Conservation (phyloP, 2,888 invertebrate genomes). For the Eremobia ochroleuca region DNA sequence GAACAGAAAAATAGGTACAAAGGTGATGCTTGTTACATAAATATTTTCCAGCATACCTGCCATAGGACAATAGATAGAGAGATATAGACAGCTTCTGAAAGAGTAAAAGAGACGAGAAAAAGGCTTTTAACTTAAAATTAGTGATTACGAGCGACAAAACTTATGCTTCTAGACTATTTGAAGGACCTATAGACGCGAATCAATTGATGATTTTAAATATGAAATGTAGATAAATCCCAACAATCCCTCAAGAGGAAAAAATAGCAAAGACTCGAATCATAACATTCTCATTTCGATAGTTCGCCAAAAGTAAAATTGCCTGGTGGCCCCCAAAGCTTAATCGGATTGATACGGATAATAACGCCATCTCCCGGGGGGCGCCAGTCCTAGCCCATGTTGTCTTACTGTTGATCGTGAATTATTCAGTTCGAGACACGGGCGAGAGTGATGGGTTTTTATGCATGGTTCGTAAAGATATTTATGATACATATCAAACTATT, state of each 20-base stretch:
- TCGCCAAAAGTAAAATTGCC: conserved; percentile 60
- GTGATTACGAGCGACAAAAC: not conserved
- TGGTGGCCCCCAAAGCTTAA: conserved; percentile 57
- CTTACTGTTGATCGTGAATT: conserved; percentile 55
- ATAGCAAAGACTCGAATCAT: conserved; percentile 36
- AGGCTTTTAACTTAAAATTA: not conserved
- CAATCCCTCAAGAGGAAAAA: not conserved
- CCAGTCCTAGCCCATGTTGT: conserved; percentile 46
- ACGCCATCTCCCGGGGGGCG: conserved; percentile 44
- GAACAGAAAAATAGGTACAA: no score
- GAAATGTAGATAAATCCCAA: not conserved
- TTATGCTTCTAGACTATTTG: not conserved
- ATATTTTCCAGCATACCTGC: no score
- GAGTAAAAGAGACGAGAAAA: no score
- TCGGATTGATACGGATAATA: conserved; percentile 61
- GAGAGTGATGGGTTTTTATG: conserved; percentile 27
- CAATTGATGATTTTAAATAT: not conserved
- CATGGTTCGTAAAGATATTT: not conserved
- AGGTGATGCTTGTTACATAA: no score
- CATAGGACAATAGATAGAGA: no score
- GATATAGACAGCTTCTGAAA: no score
- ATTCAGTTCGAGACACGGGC: conserved; percentile 39
- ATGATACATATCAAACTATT: not conserved
- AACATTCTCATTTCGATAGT: conserved; percentile 47
- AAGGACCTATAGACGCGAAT: not conserved